Conservation (phyloP, 2,797 vertebrate genomes). For the Kryptopterus vitreolus region DNA sequence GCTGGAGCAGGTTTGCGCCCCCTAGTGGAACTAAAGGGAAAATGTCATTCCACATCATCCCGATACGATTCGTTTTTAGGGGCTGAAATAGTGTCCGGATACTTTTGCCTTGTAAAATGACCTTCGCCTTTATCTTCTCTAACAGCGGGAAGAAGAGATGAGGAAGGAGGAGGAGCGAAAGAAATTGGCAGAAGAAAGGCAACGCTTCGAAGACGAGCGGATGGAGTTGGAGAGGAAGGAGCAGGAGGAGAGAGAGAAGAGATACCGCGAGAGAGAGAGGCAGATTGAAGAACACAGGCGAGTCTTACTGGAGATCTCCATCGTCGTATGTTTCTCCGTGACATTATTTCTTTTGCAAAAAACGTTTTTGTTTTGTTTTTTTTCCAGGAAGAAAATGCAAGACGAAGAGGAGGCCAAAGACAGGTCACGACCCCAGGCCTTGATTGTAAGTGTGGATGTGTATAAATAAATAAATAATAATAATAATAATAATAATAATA, state of each 20-base stretch:
- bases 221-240: constrained; percentile 93
- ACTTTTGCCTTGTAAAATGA: too few species aligned
- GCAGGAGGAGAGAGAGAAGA: constrained; percentile 83
- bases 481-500: too few species aligned
- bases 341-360: constrained; percentile 16
- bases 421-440: constrained; percentile 77
- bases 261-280: constrained; percentile 81
- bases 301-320: background rate
- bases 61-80: too few species aligned
- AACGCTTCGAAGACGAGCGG: constrained; percentile 90
- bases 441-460: constrained; percentile 77
- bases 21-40: too few species aligned
- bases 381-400: constrained; percentile 87
- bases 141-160: constrained; percentile 90
- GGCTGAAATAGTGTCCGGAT: too few species aligned
- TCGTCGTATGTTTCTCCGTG: background rate
- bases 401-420: constrained; percentile 90
- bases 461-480: too few species aligned
- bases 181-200: constrained; percentile 84
- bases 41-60: too few species aligned
- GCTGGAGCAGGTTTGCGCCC: too few species aligned
- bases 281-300: constrained; percentile 93
- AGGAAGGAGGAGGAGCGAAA: constrained; percentile 91
- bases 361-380: constrained; percentile 32
- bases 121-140: background rate